These are phyloP conservation scores for Xiphophorus hellerii DNA, from an alignment of 2,113 vertebrate genomes.

Conservation along the genomic window DNA sequence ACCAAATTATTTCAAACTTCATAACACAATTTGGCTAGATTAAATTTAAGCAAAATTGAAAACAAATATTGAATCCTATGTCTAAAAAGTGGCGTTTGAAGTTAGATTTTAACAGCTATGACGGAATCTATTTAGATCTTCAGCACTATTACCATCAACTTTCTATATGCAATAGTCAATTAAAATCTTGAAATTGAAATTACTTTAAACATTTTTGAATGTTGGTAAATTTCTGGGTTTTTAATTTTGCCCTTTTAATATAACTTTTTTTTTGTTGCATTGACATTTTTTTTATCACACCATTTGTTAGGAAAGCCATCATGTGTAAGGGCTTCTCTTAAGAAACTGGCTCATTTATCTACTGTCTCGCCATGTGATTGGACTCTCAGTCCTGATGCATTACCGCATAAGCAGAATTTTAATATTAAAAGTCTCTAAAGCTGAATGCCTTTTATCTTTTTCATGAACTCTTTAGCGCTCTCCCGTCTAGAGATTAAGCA, in stretches of 20 bases:
- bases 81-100: neutral
- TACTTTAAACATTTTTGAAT: no score
- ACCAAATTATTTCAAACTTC: neutral
- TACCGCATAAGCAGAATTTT: slow-evolving; percentile 2
- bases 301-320: neutral
- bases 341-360: neutral
- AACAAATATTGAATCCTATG: neutral
- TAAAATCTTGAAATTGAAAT: no score
- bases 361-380: neutral
- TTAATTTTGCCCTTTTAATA: no score
- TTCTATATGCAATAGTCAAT: no score
- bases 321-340: neutral
- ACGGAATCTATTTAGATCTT: no score
- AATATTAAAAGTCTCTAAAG: slow-evolving; percentile 3
- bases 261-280: neutral
- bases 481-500: neutral
- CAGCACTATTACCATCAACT: no score
- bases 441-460: neutral
- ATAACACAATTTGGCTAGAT: neutral
- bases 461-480: neutral
- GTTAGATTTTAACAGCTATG: neutral
- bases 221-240: no score
- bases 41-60: neutral
- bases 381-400: neutral
- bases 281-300: neutral